phyloP scores from a whole-genome alignment of 1,140 invertebrate genomes.

The Bombyx mandarina region DNA sequence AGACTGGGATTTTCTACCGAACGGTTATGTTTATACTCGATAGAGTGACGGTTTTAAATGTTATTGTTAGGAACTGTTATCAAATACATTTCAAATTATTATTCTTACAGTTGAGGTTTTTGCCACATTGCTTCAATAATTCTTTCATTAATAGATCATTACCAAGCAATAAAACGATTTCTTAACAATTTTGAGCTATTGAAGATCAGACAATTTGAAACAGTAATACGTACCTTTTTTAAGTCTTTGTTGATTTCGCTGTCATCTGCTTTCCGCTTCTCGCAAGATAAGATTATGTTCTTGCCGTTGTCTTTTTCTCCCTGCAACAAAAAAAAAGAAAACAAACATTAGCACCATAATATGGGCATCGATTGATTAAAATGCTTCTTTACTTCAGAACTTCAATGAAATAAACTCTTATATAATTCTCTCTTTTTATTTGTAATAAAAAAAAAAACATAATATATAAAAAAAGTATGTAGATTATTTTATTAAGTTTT shows the following conservation, averaged over 20 bases:
- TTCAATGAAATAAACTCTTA: no score
- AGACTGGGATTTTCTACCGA: neutral
- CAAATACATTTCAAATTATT: neutral
- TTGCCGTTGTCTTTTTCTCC: constrained; percentile 73
- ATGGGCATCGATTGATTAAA: no score
- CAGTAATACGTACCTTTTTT: constrained; percentile 73
- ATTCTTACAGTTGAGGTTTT: no score
- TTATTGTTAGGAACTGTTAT: no score
- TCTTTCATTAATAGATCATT: neutral
- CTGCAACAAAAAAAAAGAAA: constrained; percentile 55
- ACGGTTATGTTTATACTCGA: no score
- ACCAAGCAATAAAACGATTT: neutral
- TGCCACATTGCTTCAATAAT: neutral
- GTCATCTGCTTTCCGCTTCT: constrained; percentile 79
- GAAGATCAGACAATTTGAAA: neutral
- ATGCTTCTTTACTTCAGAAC: no score
- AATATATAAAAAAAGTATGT: no score
- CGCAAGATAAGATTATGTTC: constrained; percentile 73
- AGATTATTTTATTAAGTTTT: no score
- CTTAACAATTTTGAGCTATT: neutral
- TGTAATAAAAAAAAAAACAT: no score
- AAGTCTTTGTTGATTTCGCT: constrained; percentile 78
- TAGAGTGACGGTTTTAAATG: no score
- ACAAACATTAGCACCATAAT: no score
- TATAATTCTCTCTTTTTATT: no score